A percentile compares a stretch with the other conserved stretches of the same genome.
These are phyloP conservation scores for Isichthys henryi DNA, from an alignment of 2,113 vertebrate genomes.

Conservation along the genomic window DNA sequence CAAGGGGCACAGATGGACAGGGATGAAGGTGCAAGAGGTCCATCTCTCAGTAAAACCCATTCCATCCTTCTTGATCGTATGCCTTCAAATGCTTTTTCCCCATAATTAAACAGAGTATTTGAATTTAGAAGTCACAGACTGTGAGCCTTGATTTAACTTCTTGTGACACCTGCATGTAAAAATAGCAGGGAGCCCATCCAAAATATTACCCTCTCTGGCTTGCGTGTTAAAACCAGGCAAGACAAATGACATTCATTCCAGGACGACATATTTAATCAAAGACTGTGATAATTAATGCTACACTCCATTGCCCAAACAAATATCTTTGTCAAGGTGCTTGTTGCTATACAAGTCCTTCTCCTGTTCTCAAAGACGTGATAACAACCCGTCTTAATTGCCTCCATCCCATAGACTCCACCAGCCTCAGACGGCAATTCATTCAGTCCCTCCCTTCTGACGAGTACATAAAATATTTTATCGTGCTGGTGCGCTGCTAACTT, in stretches of 20 bases:
- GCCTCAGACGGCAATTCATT: conserved; percentile 62
- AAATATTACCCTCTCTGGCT: conserved; percentile 50
- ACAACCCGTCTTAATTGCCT: conserved; percentile 77
- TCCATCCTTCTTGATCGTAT: not conserved
- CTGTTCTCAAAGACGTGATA: conserved; percentile 65
- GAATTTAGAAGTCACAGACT: conserved; percentile 24
- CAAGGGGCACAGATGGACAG: conserved; percentile 16
- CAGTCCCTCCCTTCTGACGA: conserved; percentile 62
- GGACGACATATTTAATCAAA: conserved; percentile 60
- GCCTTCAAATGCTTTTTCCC: not conserved
- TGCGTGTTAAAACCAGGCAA: conserved; percentile 48
- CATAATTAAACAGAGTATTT: not conserved
- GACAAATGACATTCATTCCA: conserved; percentile 64
- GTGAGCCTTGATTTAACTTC: conserved; percentile 30
- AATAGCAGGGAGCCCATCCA: conserved; percentile 34
- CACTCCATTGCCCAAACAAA: conserved; percentile 71
- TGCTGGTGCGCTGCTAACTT: conserved; percentile 74
- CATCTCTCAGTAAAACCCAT: not conserved
- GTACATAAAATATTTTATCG: conserved; percentile 86
- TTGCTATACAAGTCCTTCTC: conserved; percentile 63
- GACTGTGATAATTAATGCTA: conserved; percentile 67
- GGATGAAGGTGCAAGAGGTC: not conserved
- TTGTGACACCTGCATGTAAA: conserved; percentile 37
- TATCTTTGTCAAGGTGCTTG: conserved; percentile 70
- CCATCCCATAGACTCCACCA: conserved; percentile 63